Percentiles rank a stretch among this genome's conserved stretches.
phyloP scores from a whole-genome alignment of 35 echinoderm and acorn worm genomes.

The Eucidaris tribuloides region DNA sequence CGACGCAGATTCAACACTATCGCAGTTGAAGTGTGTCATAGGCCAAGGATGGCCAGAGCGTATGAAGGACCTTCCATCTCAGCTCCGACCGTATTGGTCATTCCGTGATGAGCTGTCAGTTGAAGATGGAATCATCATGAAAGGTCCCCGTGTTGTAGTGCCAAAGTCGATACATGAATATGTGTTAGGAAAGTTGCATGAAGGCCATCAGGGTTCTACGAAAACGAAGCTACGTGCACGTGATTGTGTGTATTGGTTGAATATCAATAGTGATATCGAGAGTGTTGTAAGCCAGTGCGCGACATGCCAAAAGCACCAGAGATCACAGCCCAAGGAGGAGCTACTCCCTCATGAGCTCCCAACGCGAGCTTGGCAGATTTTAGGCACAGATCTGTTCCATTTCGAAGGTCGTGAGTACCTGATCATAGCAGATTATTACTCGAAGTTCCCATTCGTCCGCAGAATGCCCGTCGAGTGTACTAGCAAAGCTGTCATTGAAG shows the following conservation, averaged over 20 bases:
- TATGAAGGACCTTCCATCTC: constrained; percentile 1
- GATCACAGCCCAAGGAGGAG: constrained; percentile 24
- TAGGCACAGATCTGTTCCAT: constrained; percentile 66
- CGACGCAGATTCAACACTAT: not conserved
- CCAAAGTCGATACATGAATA: constrained; percentile 20
- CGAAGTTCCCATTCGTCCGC: constrained; percentile 36
- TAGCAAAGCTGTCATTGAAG: constrained; percentile 32
- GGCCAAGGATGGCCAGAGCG: constrained; percentile 6
- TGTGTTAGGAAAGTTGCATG: constrained; percentile 42
- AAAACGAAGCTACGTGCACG: constrained; percentile 59
- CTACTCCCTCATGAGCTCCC: constrained; percentile 55
- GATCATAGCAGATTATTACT: constrained; percentile 66
- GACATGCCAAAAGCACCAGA: constrained; percentile 43
- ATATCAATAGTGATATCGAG: constrained; percentile 65
- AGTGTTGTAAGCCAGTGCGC: constrained; percentile 23
- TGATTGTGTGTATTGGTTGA: constrained; percentile 35
- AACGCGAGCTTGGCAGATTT: constrained; percentile 52
- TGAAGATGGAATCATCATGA: not conserved
- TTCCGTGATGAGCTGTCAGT: constrained; percentile 57
- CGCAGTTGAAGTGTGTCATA: not conserved
- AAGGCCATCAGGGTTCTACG: constrained; percentile 43
- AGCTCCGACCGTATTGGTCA: not conserved
- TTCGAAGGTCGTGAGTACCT: constrained; percentile 39
- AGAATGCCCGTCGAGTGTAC: constrained; percentile 6
- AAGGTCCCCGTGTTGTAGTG: constrained; percentile 3